Percentiles rank a stretch among this genome's conserved stretches.
These are phyloP conservation scores for Nemapogon koenigi DNA, from an alignment of 2,888 invertebrate species.

Conservation along the genomic window DNA sequence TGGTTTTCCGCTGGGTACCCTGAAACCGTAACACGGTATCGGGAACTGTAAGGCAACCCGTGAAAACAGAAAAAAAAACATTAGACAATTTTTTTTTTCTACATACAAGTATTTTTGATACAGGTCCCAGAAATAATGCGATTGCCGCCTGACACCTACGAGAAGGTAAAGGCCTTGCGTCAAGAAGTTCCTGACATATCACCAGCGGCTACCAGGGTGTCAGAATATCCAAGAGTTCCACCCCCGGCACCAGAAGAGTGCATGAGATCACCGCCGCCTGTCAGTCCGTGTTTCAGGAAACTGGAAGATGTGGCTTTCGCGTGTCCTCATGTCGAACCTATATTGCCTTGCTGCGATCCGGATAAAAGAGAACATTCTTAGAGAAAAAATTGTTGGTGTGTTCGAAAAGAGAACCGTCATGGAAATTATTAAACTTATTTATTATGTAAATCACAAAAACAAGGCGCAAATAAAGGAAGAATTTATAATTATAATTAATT, in stretches of 20 bases:
- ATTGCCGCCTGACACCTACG: slow-evolving; percentile 38
- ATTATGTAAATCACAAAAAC: too few species aligned
- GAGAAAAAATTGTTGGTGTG: too few species aligned
- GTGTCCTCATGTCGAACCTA: slow-evolving; percentile 36
- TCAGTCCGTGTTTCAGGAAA: slow-evolving; percentile 28
- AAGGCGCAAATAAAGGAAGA: too few species aligned
- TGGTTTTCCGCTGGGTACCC: too few species aligned
- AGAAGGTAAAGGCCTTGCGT: slow-evolving; percentile 37
- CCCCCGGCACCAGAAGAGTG: slow-evolving; percentile 29
- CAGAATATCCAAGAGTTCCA: slow-evolving; percentile 26
- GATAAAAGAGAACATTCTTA: too few species aligned
- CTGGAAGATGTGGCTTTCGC: slow-evolving; percentile 49
- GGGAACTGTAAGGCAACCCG: too few species aligned
- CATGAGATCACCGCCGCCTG: slow-evolving; percentile 15
- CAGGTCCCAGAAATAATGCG: slow-evolving; percentile 50
- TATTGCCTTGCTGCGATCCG: slow-evolving; percentile 37
- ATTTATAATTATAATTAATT: neutral
- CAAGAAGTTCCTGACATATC: slow-evolving; percentile 41
- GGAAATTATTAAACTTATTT: neutral
- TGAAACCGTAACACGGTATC: too few species aligned
- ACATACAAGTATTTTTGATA: too few species aligned
- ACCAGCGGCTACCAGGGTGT: slow-evolving; percentile 35
- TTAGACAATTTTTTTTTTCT: too few species aligned
- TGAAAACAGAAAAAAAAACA: too few species aligned
- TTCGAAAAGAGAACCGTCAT: too few species aligned